Percentiles rank a stretch among this genome's conserved stretches.
Conservation (phyloP, 1,140 invertebrate genomes). For the Brachystomella parvula region DNA sequence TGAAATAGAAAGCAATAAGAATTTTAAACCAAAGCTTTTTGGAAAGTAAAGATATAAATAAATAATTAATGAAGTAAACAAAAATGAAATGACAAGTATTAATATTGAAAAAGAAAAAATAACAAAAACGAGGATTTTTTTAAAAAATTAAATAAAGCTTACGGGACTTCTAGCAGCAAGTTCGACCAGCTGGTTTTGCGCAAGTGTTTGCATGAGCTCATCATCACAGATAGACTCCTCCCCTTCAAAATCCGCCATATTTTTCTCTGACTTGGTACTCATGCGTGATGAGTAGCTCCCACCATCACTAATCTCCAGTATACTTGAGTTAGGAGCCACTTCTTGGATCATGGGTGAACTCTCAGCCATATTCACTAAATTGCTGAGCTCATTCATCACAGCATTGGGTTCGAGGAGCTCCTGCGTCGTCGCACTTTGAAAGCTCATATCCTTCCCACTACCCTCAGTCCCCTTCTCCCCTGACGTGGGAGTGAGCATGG, state of each 20-base stretch:
- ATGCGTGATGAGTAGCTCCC: slow-evolving; percentile 77
- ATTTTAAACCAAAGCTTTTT: neutral
- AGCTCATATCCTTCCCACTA: neutral
- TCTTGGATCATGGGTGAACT: slow-evolving; percentile 29
- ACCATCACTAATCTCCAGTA: slow-evolving; percentile 44
- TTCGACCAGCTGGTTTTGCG: slow-evolving; percentile 43
- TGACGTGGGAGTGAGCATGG: neutral
- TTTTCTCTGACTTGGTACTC: slow-evolving; percentile 89
- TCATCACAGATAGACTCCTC: slow-evolving; percentile 83
- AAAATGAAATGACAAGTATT: too few species aligned
- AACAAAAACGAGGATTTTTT: too few species aligned
- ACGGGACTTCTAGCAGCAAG: slow-evolving; percentile 25
- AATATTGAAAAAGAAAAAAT: too few species aligned
- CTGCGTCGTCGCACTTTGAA: neutral
- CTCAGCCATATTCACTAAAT: slow-evolving; percentile 43
- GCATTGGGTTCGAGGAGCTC: slow-evolving; percentile 38
- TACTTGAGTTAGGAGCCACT: slow-evolving; percentile 19
- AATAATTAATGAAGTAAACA: slow-evolving; percentile 6
- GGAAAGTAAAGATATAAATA: neutral
- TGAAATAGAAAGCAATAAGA: neutral
- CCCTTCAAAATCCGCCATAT: slow-evolving; percentile 88
- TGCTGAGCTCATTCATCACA: slow-evolving; percentile 49
- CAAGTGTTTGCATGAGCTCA: slow-evolving; percentile 68
- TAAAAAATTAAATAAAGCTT: neutral
- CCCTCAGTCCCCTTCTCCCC: neutral